phyloP scores from a whole-genome alignment of 2,113 vertebrate species.

The Syrmaticus mikado region DNA sequence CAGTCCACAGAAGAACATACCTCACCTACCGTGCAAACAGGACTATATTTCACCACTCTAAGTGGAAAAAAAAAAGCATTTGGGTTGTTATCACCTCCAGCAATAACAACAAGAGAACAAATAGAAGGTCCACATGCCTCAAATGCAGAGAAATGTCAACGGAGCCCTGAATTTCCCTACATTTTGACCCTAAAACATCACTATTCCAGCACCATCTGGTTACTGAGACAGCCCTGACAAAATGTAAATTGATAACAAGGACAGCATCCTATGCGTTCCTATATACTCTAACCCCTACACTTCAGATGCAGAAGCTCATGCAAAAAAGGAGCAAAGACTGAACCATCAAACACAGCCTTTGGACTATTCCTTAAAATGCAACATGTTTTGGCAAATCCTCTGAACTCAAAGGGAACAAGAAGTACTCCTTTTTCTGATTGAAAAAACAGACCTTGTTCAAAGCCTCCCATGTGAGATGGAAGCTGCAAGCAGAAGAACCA shows the following conservation, averaged over 20 bases:
- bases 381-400: background rate
- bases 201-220: background rate
- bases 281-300: background rate
- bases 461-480: background rate
- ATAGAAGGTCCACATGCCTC: background rate
- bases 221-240: background rate
- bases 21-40: background rate
- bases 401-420: background rate
- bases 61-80: background rate
- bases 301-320: background rate
- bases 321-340: background rate
- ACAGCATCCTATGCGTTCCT: background rate
- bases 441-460: background rate
- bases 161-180: background rate
- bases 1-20: background rate
- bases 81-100: background rate
- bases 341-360: background rate
- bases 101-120: fast-evolving
- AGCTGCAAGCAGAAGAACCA: background rate
- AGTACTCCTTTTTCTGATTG: background rate
- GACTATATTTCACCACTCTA: background rate
- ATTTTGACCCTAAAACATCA: background rate
- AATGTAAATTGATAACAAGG: background rate
- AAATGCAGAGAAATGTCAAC: background rate
- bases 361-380: background rate